Base-by-base conservation (phyloP, 2,888 invertebrate genomes). In the Clostera curtula region DNA sequence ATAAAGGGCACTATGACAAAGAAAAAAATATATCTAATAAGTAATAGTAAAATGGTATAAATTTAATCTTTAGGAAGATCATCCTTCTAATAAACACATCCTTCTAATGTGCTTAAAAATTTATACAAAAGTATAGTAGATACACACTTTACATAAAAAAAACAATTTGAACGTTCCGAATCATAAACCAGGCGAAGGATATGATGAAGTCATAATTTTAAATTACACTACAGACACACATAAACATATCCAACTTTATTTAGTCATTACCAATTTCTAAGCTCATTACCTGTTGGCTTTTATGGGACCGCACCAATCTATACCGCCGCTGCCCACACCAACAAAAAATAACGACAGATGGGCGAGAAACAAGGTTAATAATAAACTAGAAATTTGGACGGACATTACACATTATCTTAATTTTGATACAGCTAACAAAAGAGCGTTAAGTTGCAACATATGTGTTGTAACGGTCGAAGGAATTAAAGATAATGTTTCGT, bases 401-500 rank as follows among this genome's bases (percentile, higher is more conserved):
- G 75, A 69, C 76, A 74, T 67, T 69, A 67, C 60, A 64, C 72
- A 82, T 80, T 82, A 83, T 82, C 82, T 80, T 74, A 80, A 80
- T 80, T 76, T 70, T 73, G 75, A 79, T 76, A 79, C 69, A 74
- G 66, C 63, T 59, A 67, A 82, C 79, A 77, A 77, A 79, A 76
- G 62, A 72, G 73, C 76, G 76, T 75, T 67, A 75, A 72, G 65
- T 64, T 48, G 64, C 68, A 65, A 76, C 76, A 82, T 76, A 66
- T 79, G 79, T 57, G 67, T 57, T 23, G 15, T 23, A 23, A 23
- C 23, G 23, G 23, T 15, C 6, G 23, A 14, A 10, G 6, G n/a
- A 13, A 8, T 12, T 19, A 19, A 5, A 19, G 19, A 19, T 19
- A 19, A 5, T 9, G 19, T 14, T 8, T 10, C 9, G 5, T 19